phyloP scores from a whole-genome alignment of 2,888 invertebrate species.

The Ennomos quercinarius region DNA sequence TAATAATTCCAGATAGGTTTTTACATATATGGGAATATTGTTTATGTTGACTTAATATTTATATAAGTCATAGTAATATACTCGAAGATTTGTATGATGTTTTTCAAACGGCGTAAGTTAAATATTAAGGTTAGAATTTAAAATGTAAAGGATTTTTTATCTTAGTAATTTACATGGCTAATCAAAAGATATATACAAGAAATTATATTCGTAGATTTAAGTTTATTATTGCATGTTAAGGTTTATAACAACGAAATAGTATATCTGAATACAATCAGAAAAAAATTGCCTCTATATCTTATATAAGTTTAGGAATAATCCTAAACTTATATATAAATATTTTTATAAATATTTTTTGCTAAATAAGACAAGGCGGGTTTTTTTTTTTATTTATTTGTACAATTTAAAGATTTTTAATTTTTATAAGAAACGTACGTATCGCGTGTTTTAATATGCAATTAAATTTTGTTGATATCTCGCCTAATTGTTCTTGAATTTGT shows the following conservation, averaged over 20 bases:
- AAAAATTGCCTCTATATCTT: too few relatives aligned
- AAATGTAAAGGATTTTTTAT: background rate
- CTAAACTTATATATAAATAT: too few relatives aligned
- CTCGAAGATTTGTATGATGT: conserved; percentile 17
- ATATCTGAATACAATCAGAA: too few relatives aligned
- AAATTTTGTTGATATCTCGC: too few relatives aligned
- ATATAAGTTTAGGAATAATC: too few relatives aligned
- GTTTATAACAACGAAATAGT: background rate
- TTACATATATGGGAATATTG: background rate
- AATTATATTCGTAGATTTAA: background rate
- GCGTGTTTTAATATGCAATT: too few relatives aligned
- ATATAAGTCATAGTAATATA: conserved; percentile 12
- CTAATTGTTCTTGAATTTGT: too few relatives aligned
- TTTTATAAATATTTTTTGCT: too few relatives aligned
- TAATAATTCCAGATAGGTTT: conserved; percentile 1
- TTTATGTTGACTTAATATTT: conserved; percentile 1
- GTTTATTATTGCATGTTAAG: conserved; percentile 1
- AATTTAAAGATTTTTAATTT: too few relatives aligned
- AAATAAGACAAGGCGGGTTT: too few relatives aligned
- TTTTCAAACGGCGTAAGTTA: conserved; percentile 6
- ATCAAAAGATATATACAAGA: background rate
- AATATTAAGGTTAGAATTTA: background rate
- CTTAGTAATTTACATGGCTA: background rate
- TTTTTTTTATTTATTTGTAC: too few relatives aligned
- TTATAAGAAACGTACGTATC: too few relatives aligned